Percentiles rank a stretch among this genome's conserved stretches.
phyloP scores from a whole-genome alignment of 1,140 invertebrate genomes.

The Mylabris phalerata region DNA sequence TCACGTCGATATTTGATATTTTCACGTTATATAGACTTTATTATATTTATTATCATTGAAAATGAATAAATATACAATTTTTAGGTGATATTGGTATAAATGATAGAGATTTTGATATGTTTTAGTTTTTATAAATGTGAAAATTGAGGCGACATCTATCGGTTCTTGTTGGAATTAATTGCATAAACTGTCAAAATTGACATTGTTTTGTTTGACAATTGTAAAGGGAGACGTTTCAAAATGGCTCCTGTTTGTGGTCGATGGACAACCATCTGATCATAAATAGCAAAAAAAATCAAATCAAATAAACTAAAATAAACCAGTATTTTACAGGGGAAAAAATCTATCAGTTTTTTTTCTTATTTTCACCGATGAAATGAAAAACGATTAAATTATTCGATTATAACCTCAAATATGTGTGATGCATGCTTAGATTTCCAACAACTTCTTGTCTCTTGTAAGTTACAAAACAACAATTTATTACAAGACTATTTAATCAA shows the following conservation, averaged over 20 bases:
- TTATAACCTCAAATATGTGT: constrained; percentile 51
- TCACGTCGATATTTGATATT: too few relatives aligned
- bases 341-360: constrained; percentile 3
- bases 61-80: too few relatives aligned
- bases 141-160: too few relatives aligned
- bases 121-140: too few relatives aligned
- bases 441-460: constrained; percentile 68
- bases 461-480: constrained; percentile 44
- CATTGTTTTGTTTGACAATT: too few relatives aligned
- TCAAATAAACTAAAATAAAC: constrained; percentile 1
- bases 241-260: constrained; percentile 36
- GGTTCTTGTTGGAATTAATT: too few relatives aligned
- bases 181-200: too few relatives aligned
- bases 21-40: too few relatives aligned
- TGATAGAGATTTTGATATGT: too few relatives aligned
- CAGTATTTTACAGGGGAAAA: constrained; percentile 24
- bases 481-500: constrained; percentile 1
- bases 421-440: constrained; percentile 74
- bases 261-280: constrained; percentile 20
- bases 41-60: too few relatives aligned
- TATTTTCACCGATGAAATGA: constrained; percentile 21
- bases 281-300: constrained; percentile 6
- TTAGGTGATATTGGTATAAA: too few relatives aligned
- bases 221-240: constrained; percentile 38
- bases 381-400: constrained; percentile 31